phyloP scores from a whole-genome alignment of 2,888 invertebrate genomes.

The Nephrotoma flavescens region DNA sequence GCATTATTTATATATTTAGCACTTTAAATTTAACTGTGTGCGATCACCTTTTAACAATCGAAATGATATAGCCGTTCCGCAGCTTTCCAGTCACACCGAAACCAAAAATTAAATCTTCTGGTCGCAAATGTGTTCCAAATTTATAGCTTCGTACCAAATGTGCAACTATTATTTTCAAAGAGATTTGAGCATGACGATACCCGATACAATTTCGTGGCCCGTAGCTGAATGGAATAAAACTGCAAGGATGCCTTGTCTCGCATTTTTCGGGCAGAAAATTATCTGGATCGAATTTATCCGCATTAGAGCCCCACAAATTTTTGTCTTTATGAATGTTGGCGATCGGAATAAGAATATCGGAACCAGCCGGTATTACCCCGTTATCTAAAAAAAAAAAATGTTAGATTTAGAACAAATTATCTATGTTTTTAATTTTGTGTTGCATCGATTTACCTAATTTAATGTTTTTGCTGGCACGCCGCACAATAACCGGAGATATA shows the following conservation, averaged over 20 bases:
- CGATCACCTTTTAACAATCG: too few species aligned
- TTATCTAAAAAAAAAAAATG: not conserved
- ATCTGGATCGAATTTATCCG: not conserved
- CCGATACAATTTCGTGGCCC: not conserved
- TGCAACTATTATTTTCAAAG: not conserved
- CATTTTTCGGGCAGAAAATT: not conserved
- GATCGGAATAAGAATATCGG: not conserved
- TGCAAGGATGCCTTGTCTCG: not conserved
- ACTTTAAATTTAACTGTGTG: too few species aligned
- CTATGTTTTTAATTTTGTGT: not conserved
- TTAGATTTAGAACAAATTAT: not conserved
- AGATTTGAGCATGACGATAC: not conserved
- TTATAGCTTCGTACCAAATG: not conserved
- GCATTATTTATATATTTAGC: too few species aligned
- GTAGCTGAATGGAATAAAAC: not conserved
- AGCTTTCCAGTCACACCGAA: not conserved
- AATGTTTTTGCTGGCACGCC: not conserved
- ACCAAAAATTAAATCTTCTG: not conserved
- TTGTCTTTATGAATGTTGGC: not conserved
- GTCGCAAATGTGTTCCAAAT: not conserved
- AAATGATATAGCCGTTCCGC: too few species aligned
- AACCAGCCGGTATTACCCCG: not conserved
- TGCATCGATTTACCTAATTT: not conserved
- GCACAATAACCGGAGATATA: not conserved
- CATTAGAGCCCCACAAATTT: not conserved